phyloP scores from a whole-genome alignment of 2,797 vertebrate genomes.

The Cyprinella venusta region DNA sequence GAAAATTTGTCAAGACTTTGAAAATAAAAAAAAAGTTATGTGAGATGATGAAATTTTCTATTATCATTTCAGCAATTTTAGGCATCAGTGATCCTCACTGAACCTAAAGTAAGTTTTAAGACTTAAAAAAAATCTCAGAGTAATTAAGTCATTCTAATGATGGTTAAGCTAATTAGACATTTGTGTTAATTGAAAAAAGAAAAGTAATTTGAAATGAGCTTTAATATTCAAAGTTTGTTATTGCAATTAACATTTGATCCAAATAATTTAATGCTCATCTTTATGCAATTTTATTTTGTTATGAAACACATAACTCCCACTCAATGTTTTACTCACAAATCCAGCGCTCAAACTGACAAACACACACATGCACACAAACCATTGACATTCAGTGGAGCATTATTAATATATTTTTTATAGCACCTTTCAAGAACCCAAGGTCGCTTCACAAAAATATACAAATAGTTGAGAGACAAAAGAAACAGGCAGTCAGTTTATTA shows the following conservation, averaged over 20 bases:
- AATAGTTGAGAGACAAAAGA: no score
- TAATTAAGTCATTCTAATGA: background rate
- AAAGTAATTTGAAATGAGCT: background rate
- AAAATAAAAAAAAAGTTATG: background rate
- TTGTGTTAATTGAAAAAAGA: background rate
- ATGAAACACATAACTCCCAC: background rate
- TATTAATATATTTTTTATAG: background rate
- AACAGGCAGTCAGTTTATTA: no score
- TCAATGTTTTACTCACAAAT: background rate
- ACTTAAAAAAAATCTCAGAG: background rate
- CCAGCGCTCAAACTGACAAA: background rate
- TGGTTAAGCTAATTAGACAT: background rate
- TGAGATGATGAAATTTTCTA: background rate
- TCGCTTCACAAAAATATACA: no score
- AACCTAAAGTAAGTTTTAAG: background rate
- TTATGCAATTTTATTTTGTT: conserved; percentile 6
- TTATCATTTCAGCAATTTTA: background rate
- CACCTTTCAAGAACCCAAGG: no score
- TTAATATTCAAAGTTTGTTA: background rate
- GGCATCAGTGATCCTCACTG: background rate
- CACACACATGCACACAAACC: background rate
- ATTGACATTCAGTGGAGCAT: background rate
- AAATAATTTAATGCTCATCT: background rate
- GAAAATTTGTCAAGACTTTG: background rate
- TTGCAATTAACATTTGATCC: background rate